Base-by-base conservation (phyloP, 2,888 invertebrate genomes). In the Cerastis leucographa region DNA sequence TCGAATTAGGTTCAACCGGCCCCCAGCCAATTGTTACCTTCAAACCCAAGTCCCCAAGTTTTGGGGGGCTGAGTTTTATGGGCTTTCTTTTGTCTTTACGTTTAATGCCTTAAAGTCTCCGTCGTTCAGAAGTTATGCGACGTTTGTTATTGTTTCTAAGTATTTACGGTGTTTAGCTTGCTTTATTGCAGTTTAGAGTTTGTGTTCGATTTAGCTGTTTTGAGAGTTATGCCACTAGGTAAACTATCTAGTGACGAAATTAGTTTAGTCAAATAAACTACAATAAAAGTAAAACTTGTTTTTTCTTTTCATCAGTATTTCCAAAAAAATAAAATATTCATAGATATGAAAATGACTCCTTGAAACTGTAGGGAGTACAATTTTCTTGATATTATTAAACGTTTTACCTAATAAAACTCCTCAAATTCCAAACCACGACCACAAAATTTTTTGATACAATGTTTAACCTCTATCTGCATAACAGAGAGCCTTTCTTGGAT, bases 11-110 rank as follows among this genome's bases (percentile, higher is more conserved):
- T 85, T 87, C 85, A 80, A 81, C 65, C 75, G 85, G 81, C 83
- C 85, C 80, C 84, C 73, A 75, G 83, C 81, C 89, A 82, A 85
- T 88, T 88, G 85, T 85, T 88, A 78, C 87, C 85, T 88, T 88
- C 79, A 83, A 87, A 84, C 85, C 75, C 79, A 71, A 70, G 68
- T 35, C n/a, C 71, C 59, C 49, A 80, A 81, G 35, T 77, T 88
- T 88, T 81, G 67, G 68, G 84, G 87, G 76, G 56, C 75, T 64
- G 40, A 78, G 71, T 88, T 87, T 85, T 87, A 88, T 84, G 81
- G 74, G 66, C 56, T 83, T 87, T 88, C 88, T 87, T 88, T 87
- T 87, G 88, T 87, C 84, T 84, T 83, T 78, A 71, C 64, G 64
- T 81, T 73, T 73, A 75, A 86, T 83, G 71, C 83, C 49, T 82